Conservation (phyloP, 2,797 vertebrate genomes). For the Serranus cabrilla region DNA sequence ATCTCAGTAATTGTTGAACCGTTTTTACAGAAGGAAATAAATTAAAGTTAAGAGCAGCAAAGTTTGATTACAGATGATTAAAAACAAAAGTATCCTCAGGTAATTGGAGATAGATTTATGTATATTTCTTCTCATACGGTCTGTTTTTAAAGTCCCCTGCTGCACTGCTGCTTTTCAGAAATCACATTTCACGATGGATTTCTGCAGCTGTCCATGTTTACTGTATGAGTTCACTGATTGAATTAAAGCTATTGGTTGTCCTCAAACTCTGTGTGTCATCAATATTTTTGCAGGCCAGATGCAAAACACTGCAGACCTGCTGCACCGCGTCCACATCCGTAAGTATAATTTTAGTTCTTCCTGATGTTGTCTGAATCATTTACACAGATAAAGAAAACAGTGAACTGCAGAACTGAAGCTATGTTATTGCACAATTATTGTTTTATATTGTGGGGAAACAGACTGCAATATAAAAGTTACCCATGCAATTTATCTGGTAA, state of each 20-base stretch:
- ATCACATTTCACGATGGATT: slow-evolving; percentile 64
- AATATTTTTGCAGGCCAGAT: slow-evolving; percentile 66
- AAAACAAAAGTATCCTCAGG: neutral
- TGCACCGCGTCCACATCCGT: slow-evolving; percentile 44
- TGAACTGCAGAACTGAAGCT: slow-evolving; percentile 17
- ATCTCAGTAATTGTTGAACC: too few relatives aligned
- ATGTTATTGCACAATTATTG: neutral
- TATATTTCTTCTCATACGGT: slow-evolving; percentile 27
- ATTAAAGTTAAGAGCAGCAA: neutral
- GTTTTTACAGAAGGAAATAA: neutral
- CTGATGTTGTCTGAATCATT: slow-evolving; percentile 43
- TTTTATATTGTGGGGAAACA: neutral
- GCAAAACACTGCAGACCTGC: slow-evolving; percentile 57
- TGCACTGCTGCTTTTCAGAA: slow-evolving; percentile 36
- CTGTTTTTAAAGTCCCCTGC: slow-evolving; percentile 17
- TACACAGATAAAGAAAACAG: slow-evolving; percentile 15
- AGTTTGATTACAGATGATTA: slow-evolving; percentile 14
- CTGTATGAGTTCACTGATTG: slow-evolving; percentile 55
- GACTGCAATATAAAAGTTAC: slow-evolving; percentile 32
- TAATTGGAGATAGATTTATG: slow-evolving; percentile 1
- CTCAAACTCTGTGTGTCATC: slow-evolving; percentile 68
- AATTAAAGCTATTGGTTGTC: slow-evolving; percentile 69
- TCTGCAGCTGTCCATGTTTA: slow-evolving; percentile 63
- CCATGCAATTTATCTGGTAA: slow-evolving; percentile 24
- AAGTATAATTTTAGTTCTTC: slow-evolving; percentile 6